phyloP scores from a whole-genome alignment of 2,113 vertebrate species.

The Mormoops blainvillei region DNA sequence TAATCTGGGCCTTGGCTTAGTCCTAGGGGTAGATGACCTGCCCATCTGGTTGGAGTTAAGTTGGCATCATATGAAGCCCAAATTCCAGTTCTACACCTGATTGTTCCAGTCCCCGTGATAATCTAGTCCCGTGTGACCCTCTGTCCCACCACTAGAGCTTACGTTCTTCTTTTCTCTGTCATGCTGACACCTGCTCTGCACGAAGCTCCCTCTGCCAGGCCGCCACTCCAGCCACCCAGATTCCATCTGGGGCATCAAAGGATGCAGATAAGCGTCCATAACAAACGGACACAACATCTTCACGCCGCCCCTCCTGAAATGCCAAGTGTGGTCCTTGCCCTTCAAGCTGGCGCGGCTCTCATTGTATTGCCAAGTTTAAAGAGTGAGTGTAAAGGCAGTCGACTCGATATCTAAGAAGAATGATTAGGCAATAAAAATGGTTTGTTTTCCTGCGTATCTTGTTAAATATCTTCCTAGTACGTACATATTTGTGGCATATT shows the following conservation, averaged over 20 bases:
- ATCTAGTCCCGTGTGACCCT: not conserved
- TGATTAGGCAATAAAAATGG: not conserved
- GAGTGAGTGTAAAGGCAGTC: not conserved
- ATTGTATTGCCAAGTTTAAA: not conserved
- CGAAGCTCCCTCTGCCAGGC: not conserved
- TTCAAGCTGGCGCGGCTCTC: not conserved
- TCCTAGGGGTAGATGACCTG: not conserved
- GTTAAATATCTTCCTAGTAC: not conserved
- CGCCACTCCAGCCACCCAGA: not conserved
- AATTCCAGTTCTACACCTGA: not conserved
- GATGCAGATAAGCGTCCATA: rapidly evolving
- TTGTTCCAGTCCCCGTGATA: not conserved
- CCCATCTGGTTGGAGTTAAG: not conserved
- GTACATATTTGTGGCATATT: not conserved
- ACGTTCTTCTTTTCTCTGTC: rapidly evolving
- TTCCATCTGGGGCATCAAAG: not conserved
- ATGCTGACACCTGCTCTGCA: not conserved
- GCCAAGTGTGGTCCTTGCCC: rapidly evolving
- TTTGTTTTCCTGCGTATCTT: not conserved
- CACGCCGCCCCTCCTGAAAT: not conserved
- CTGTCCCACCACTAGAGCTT: not conserved
- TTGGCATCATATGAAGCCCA: not conserved
- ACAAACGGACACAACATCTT: not conserved
- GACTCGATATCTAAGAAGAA: not conserved
- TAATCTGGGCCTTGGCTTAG: not conserved